Conservation (phyloP, 2,113 vertebrate genomes). For the Apodemus speciosus region DNA sequence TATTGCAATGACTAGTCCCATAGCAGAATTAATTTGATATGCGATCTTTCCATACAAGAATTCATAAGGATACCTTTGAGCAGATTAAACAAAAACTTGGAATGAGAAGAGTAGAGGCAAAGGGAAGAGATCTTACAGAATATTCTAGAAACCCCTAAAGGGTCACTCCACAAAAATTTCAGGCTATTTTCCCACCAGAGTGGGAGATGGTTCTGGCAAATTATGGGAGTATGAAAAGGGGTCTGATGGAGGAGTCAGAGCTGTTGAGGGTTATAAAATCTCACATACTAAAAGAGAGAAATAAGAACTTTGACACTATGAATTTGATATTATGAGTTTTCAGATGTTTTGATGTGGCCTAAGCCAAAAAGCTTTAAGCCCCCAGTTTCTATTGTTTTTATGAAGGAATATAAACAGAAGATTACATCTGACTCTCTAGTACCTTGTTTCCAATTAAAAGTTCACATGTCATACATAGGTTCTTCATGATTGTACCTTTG, state of each 20-base stretch:
- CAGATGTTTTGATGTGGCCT: conserved; percentile 24
- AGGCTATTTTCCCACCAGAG: background rate
- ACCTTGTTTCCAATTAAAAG: background rate
- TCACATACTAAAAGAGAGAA: background rate
- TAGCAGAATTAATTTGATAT: background rate
- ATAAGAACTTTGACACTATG: conserved; percentile 7
- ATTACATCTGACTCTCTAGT: background rate
- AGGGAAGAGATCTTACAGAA: background rate
- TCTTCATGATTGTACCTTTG: background rate
- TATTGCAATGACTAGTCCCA: background rate
- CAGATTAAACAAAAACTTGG: background rate
- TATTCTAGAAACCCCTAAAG: background rate
- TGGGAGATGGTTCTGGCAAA: background rate
- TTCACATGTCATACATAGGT: too few relatives aligned
- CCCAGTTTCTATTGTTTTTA: background rate
- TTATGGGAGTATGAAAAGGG: background rate
- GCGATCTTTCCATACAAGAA: background rate
- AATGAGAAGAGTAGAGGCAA: background rate
- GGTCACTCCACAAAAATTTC: background rate
- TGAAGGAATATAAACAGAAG: background rate
- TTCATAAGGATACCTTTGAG: background rate
- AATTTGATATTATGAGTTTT: conserved; percentile 57
- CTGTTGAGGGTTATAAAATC: conserved; percentile 37
- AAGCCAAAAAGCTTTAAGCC: conserved; percentile 32
- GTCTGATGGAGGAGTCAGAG: background rate